phyloP scores from a whole-genome alignment of 30 jellyfish, hydroid and myxozoan genomes.

The Pelagia noctiluca region DNA sequence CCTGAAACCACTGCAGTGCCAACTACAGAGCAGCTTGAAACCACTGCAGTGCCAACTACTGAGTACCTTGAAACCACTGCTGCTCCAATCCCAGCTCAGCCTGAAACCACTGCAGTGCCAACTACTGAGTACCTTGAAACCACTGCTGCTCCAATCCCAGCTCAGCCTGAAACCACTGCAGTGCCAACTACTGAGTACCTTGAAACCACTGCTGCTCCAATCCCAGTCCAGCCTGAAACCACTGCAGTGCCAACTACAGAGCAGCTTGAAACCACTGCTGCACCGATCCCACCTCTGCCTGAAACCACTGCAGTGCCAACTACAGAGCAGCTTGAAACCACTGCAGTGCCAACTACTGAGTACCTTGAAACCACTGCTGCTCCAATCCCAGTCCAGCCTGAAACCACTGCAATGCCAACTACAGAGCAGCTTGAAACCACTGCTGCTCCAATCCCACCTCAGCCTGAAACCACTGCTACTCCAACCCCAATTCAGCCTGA shows the following conservation, averaged over 20 bases:
- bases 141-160: no score
- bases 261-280: not conserved
- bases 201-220: constrained; percentile 7
- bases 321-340: not conserved
- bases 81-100: not conserved
- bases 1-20: constrained; percentile 11
- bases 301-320: not conserved
- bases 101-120: not conserved
- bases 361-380: no score
- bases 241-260: not conserved
- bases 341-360: not conserved
- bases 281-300: not conserved
- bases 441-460: no score
- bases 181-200: not conserved
- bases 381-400: no score
- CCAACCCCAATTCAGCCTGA: no score
- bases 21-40: not conserved
- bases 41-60: constrained; percentile 39
- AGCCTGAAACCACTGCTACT: no score
- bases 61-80: not conserved
- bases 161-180: not conserved
- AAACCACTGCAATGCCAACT: no score
- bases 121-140: no score
- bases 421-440: no score
- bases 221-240: not conserved